Evolutionary conservation across 2,888 invertebrate genomes (phyloP).

Genomic region (Monopis laevigella): DNA sequence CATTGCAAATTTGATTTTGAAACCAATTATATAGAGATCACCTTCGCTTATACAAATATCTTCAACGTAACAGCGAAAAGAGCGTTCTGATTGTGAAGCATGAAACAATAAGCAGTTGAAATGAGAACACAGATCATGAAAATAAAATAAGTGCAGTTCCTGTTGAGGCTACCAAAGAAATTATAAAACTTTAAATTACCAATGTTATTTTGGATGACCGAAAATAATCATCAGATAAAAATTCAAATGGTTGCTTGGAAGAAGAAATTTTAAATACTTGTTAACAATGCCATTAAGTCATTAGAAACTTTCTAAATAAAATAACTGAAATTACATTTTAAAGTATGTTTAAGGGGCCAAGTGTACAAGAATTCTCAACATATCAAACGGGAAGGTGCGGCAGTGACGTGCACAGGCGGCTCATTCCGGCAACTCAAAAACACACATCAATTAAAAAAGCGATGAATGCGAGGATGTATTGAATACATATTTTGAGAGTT

Average conservation of each 20-base stretch:
- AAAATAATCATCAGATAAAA: too few species aligned
- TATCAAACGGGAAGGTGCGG: slow-evolving; percentile 30
- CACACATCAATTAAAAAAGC: slow-evolving; percentile 57
- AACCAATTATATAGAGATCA: not conserved
- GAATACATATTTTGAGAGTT: slow-evolving; percentile 15
- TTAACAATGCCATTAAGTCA: slow-evolving; percentile 7
- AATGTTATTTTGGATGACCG: too few species aligned
- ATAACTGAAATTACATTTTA: slow-evolving; percentile 3
- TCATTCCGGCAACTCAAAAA: slow-evolving; percentile 44
- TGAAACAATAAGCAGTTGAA: too few species aligned
- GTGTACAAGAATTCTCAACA: slow-evolving; percentile 7
- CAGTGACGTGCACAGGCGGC: slow-evolving; percentile 40
- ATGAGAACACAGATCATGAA: too few species aligned
- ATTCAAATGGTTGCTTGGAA: too few species aligned
- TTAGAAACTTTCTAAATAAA: slow-evolving; percentile 8
- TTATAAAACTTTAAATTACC: too few species aligned
- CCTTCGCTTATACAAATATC: not conserved
- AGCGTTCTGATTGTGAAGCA: too few species aligned
- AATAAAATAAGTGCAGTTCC: too few species aligned
- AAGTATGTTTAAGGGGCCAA: not conserved
- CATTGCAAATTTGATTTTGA: not conserved
- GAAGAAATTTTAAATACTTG: slow-evolving; percentile 3
- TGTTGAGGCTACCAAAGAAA: too few species aligned
- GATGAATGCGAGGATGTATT: slow-evolving; percentile 30
- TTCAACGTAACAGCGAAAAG: too few species aligned